Base-by-base conservation (phyloP, 1,140 invertebrate species). In the Centruroides sculpturatus region DNA sequence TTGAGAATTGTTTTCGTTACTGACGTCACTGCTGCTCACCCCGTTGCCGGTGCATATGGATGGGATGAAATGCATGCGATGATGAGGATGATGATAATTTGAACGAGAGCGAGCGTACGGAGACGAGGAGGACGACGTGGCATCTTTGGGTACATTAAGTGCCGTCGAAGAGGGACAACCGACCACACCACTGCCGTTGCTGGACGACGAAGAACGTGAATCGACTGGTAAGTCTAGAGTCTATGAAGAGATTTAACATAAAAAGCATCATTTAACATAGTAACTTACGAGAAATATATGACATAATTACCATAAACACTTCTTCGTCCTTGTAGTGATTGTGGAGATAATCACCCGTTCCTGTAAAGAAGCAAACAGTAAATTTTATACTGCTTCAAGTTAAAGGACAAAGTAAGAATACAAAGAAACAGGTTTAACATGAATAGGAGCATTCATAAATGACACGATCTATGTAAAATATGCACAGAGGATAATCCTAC, bases 221-320 rank as follows among this genome's bases (percentile, higher is more conserved):
- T 85, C 83, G 52, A 86, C 80, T 59, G 87, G 86, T 70, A 91
- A 79, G 72, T 89, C 85, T 69, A 89, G 75, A 59, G 85, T 83
- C 86, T 89, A 72, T 35, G 76, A 71, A 59, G 64, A 52, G 47
- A 62, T 66, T 57, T 49, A 59, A 41, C 41, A 41, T 41, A 41
- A 41, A n/a, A 23, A 23, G 23, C 23, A 23, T 23, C 23, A 23
- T 23, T 23, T 23, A 23, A 23, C 23, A 23, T 23, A 23, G 23
- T 23, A 23, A 23, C 23, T 1, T 23, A 23, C 23, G 23, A 6
- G 41, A 41, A 6, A 41, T 6, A 41, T 41, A 41, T 41, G 41
- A 8, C 8, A 41, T 41, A 73, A 78, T 78, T 75, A 86, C 85
- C 85, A 88, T 87, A 75, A 89, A 89, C 67, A 89, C 85, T 73